Conservation (phyloP, 2,113 vertebrate species). For the Sturnira hondurensis region DNA sequence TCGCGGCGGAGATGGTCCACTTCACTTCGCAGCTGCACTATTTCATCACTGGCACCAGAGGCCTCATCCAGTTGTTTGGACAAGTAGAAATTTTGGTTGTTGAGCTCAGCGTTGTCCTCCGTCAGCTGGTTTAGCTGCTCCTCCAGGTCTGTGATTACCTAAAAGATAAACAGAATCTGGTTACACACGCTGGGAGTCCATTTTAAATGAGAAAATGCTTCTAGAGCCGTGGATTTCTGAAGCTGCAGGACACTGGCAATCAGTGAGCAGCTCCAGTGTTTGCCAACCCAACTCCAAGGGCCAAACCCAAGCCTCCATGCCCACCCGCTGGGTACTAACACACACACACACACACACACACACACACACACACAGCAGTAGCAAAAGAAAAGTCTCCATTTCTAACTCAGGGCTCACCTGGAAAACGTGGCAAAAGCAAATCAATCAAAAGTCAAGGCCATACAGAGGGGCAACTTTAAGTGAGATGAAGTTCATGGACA, state of each 20-base stretch:
- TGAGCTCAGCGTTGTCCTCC: slow-evolving; percentile 96
- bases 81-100: slow-evolving; percentile 98
- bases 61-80: slow-evolving; percentile 97
- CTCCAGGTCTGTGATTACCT: slow-evolving; percentile 98
- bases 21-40: slow-evolving; percentile 92
- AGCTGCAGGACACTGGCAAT: background rate
- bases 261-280: background rate
- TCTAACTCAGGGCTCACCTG: background rate
- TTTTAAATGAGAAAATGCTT: background rate
- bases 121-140: slow-evolving; percentile 95
- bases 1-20: slow-evolving; percentile 95
- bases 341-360: too few species aligned
- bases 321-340: background rate
- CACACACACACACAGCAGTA: fast-evolving
- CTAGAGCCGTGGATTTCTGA: background rate
- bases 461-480: background rate
- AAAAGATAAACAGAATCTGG: slow-evolving; percentile 11
- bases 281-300: background rate
- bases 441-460: background rate
- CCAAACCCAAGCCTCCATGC: background rate
- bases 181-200: background rate
- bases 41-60: slow-evolving; percentile 91
- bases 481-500: background rate
- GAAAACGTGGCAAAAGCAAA: background rate
- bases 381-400: background rate